Conservation (phyloP, 2,888 invertebrate genomes). For the Noctuana brunneofusca region DNA sequence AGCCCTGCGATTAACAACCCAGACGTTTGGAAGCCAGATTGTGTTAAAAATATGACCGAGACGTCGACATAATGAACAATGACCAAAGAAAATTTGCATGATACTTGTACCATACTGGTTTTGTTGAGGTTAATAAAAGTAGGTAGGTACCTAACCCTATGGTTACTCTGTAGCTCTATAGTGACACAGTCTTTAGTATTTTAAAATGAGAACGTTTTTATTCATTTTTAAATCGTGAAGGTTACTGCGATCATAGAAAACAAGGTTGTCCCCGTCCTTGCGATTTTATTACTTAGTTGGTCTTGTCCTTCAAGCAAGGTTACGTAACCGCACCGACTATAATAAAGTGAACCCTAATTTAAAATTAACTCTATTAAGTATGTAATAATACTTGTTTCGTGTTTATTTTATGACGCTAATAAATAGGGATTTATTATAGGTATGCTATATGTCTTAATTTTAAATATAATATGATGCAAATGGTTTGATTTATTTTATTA, state of each 20-base stretch:
- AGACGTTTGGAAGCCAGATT: neutral
- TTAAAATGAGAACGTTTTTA: too few relatives aligned
- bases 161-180: too few relatives aligned
- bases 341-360: conserved; percentile 8
- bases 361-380: conserved; percentile 6
- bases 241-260: neutral
- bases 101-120: neutral
- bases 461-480: too few relatives aligned
- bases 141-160: too few relatives aligned
- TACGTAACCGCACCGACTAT: neutral
- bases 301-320: conserved; percentile 23
- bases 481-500: too few relatives aligned
- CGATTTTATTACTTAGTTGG: neutral
- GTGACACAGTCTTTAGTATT: too few relatives aligned
- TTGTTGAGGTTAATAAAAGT: too few relatives aligned
- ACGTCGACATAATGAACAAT: too few relatives aligned
- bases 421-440: neutral
- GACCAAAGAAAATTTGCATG: too few relatives aligned
- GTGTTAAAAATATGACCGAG: neutral
- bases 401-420: neutral
- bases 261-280: conserved; percentile 15
- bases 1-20: conserved; percentile 46
- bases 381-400: neutral
- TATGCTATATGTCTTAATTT: too few relatives aligned
- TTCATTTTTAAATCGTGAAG: neutral